Base-by-base conservation (phyloP, 2,113 vertebrate species). In the Scatophagus argus region DNA sequence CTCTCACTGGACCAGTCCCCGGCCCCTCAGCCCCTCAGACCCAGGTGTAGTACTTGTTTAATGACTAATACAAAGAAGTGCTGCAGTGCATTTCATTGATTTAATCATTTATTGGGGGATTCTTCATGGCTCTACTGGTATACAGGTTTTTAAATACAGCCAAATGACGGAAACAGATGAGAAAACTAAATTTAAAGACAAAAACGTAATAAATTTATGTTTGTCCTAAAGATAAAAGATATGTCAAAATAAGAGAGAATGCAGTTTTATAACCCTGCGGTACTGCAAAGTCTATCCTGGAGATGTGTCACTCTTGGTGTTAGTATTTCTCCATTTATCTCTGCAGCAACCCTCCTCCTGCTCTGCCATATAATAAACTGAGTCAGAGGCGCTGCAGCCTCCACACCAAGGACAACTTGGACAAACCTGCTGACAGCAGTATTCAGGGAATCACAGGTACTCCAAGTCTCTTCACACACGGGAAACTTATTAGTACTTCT, bases 401-500 rank as follows among this genome's bases (percentile, higher is more conserved):
- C 17, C 71, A 93, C 1, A 31, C 3, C 2, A 90, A 47, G 0
- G 86, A 90, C 11, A 32, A 58, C 31, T 0, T n/a, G 4, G 94
- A 96, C 46, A 87, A 93, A 1, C 84, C 93, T 11, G 93, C 90
- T 0, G 95, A 96, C 12, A 27, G 88, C 12, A 93, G 91, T 74
- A 75, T 96, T 54, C 94, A 93, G 0, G 95, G 94, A 38, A 95
- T 97, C 73, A 96, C 96, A 13, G 97, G 97, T 97, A 87, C 25
- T 23, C 31, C 0, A 11, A 11, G 19, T 10, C 17, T 64, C 7
- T 19, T 47, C 27, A 23, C 16, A 56, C 38, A n/a, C 8, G 59
- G 10, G 2, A 69, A 10, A 23, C 10, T 5, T 6, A 3, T 59
- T 16, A 4, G 11, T 27, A 0, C 11, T 68, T 69, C 21, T 70